Evolutionary conservation across 1,140 invertebrate species (phyloP), one percentile per base, ranked within the genome.

Genomic region (Lasioglossum albipes): DNA sequence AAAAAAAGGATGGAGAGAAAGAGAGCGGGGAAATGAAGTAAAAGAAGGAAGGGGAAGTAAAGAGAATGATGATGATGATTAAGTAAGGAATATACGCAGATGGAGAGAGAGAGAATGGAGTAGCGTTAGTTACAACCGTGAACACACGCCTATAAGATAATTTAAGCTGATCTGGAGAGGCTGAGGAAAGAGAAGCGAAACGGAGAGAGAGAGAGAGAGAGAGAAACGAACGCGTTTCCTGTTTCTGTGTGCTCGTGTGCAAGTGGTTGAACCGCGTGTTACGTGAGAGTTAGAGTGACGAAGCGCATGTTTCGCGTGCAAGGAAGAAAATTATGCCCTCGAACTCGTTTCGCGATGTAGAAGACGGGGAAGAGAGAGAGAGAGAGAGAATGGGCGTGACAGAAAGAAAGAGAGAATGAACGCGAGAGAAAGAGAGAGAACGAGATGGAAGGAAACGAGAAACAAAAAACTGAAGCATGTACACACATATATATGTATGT

Each of bases 401-500:
- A 84, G 69, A 57, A 82, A 81, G 59, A 67, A 10, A 67, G 70
- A 69, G 49, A 70, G 18, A 54, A 5, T 6, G 52, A 54, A 10
- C 9, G 45, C 2, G 45, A 54, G 52, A 54, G 52, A 54, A 16
- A 54, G 52, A 54, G 52, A 54, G 16, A 54, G 13, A 54, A 16
- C 18, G 79, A 49, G n/a, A 54, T 10, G 4, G 70, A 59, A 83
- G 57, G 72, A 42, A 84, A 57, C 70, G 45, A 52, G 27, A 74
- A 45, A 73, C 22, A 65, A 82, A 65, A 82, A 82, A 73, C 16
- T 49, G 62, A 75, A 84, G 71, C 79, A 82, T 90, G 85, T 91
- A 90, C 88, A 91, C 91, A 89, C 87, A 89, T 90, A 89, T 89
- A 90, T 88, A 91, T 90, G 87, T 89, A 89, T 91, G 87, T 90